A percentile compares a stretch with the other conserved stretches of the same genome.
phyloP scores from a whole-genome alignment of 2,888 invertebrate genomes.

The Capitulum mitella region DNA sequence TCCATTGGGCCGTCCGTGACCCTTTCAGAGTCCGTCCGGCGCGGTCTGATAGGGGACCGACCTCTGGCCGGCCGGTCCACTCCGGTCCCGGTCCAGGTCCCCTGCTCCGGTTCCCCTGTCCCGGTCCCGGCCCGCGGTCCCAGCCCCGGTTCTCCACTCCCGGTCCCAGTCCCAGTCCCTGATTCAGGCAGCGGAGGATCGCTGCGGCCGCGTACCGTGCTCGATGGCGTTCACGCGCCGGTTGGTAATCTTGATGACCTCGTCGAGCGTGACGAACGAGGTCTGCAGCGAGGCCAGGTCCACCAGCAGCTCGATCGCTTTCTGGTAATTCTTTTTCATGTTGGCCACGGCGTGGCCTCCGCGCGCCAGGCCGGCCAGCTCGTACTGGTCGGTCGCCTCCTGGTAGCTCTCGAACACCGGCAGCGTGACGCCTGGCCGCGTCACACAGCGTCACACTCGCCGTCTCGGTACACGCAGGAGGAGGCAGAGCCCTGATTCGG shows the following conservation, averaged over 20 bases:
- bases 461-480: too few species aligned
- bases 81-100: too few species aligned
- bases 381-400: constrained; percentile 94
- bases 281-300: constrained; percentile 97
- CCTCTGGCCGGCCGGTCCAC: too few species aligned
- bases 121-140: too few species aligned
- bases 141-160: too few species aligned
- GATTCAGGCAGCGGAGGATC: too few species aligned
- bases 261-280: constrained; percentile 95
- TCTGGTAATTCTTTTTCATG: constrained; percentile 95
- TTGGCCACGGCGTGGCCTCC: constrained; percentile 96
- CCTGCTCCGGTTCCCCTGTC: too few species aligned
- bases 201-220: constrained; percentile 66
- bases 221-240: constrained; percentile 99
- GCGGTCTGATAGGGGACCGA: too few species aligned
- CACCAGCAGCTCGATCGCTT: constrained; percentile 88
- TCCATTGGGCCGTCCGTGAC: too few species aligned
- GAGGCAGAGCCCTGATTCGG: too few species aligned
- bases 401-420: constrained; percentile 92
- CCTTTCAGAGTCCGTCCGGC: too few species aligned
- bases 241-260: constrained; percentile 98
- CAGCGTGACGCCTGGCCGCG: constrained; percentile 73
- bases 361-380: constrained; percentile 89
- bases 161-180: too few species aligned
- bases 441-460: neutral